Evolutionary conservation across 2,888 invertebrate species (phyloP), one percentile per base, ranked within the genome.

Genomic region (Psylliodes chrysocephalus): DNA sequence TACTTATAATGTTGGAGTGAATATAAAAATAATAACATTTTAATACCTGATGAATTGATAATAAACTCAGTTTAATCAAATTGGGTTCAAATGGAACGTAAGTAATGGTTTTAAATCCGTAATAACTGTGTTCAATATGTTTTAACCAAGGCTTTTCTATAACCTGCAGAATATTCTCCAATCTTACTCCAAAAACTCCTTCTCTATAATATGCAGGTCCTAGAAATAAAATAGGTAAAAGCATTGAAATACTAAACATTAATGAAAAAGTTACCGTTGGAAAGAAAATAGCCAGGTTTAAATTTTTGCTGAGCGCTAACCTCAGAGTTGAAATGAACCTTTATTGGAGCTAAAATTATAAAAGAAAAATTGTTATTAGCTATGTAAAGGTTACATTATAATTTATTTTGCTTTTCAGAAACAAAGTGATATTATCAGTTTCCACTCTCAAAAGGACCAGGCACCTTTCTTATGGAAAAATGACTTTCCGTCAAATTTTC

Each of bases 201-300:
- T 89, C 87, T 76, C 92, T 91, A 79, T 97, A 97, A 84, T 90
- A 95, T 5, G 95, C 96, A 0, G 97, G 97, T 74, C 95, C 75
- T 74, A 64, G 51, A 71, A 68, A 61, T 54, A 10, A 49, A 22
- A 49, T 28, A 52, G 4, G n/a, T 10, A 18, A 30, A 25, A 22
- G n/a, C 30, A 42, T n/a, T n/a, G n/a, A n/a, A 46, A 38, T 22
- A 49, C 17, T 14, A 40, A 38, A n/a, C 28, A 51, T 60, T 60
- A 40, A 22, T 22, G 6, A 22, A 22, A 22, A 8, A 73, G 82
- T 81, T 84, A 91, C 91, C 91, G 76, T 88, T 90, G 5, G 92
- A 90, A 62, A 94, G 86, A 76, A 93, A 94, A 77, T 92, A 91
- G 64, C 93, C 93, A 69, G 90, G 88, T 76, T 87, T 86, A 57